Percentiles rank a stretch among this genome's conserved stretches.
Evolutionary conservation across 1,140 invertebrate species (phyloP).

Genomic region (Pseudomyrmex concolor): DNA sequence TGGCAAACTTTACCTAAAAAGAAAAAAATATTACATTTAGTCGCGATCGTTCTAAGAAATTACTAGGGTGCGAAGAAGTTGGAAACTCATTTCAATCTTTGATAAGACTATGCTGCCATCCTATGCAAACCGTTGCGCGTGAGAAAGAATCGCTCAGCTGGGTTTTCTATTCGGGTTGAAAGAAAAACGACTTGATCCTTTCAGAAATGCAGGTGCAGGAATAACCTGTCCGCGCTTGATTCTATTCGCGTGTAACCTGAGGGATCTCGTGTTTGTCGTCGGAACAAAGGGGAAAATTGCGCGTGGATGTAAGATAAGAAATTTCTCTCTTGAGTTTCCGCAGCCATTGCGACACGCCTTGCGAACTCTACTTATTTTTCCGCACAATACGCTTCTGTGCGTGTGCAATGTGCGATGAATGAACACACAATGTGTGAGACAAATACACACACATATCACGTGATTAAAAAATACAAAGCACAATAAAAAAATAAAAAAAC

Average conservation of each 20-base stretch:
- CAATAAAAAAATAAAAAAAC: background rate
- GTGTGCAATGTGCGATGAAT: background rate
- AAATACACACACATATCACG: background rate
- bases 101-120: conserved; percentile 13
- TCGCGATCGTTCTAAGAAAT: background rate
- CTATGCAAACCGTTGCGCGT: conserved; percentile 28
- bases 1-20: no score
- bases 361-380: conserved; percentile 32
- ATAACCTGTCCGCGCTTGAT: conserved; percentile 38
- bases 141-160: conserved; percentile 52
- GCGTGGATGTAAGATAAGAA: conserved; percentile 53
- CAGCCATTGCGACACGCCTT: background rate
- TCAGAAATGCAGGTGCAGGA: conserved; percentile 31
- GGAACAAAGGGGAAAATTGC: conserved; percentile 57
- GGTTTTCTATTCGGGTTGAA: conserved; percentile 38
- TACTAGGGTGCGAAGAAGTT: conserved; percentile 21
- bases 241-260: conserved; percentile 46
- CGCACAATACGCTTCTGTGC: conserved; percentile 37
- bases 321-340: conserved; percentile 30
- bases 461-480: conserved; percentile 1
- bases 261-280: conserved; percentile 41
- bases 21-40: background rate
- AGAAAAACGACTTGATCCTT: conserved; percentile 28
- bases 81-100: conserved; percentile 44
- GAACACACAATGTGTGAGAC: background rate